phyloP scores from a whole-genome alignment of 2,797 vertebrate species.

The Spea hammondii region DNA sequence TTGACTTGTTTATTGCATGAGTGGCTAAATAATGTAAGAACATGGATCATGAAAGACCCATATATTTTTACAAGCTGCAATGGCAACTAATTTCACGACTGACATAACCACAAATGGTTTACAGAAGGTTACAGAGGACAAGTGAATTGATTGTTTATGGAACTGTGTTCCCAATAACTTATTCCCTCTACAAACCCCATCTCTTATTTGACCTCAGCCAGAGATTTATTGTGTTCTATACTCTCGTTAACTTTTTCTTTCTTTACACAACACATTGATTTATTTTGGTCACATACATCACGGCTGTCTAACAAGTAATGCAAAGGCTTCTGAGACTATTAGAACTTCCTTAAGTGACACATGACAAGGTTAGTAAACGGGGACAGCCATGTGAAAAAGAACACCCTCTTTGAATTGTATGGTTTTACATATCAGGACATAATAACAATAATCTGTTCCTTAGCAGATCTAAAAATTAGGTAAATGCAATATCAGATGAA shows the following conservation, averaged over 20 bases:
- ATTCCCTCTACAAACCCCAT: slow-evolving; percentile 13
- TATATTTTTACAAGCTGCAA: slow-evolving; percentile 1
- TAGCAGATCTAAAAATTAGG: no score
- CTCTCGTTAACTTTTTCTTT: neutral
- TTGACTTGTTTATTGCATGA: neutral
- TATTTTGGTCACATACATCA: neutral
- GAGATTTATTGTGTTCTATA: neutral
- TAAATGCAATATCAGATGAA: no score
- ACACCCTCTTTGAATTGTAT: no score
- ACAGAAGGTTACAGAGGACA: slow-evolving; percentile 1
- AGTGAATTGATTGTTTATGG: slow-evolving; percentile 21
- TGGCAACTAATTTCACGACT: slow-evolving; percentile 12
- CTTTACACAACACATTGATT: no score
- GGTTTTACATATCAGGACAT: no score
- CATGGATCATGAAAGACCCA: neutral
- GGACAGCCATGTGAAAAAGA: no score
- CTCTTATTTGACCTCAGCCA: neutral
- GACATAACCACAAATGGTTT: slow-evolving; percentile 22
- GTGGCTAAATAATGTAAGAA: neutral
- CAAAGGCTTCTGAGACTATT: neutral
- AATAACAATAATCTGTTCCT: no score
- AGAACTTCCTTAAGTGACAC: neutral
- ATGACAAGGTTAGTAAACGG: neutral
- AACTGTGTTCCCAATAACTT: neutral
- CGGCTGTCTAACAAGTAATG: neutral